These are phyloP conservation scores for Mormyrus hasselquistii DNA, from an alignment of 2,797 vertebrate species.

Conservation along the genomic window DNA sequence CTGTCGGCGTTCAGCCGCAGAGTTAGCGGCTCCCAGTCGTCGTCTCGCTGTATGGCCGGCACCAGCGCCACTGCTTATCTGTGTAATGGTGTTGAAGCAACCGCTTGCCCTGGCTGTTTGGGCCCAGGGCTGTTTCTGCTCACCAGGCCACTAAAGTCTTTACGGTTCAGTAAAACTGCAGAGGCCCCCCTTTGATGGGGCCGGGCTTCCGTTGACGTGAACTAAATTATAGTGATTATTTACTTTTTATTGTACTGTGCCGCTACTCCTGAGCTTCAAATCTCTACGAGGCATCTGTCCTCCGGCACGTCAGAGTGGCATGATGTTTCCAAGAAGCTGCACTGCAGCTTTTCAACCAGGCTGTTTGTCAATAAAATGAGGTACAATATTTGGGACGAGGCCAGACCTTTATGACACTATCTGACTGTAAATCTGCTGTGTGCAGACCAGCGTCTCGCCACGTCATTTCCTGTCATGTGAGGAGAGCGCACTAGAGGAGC, in stretches of 20 bases:
- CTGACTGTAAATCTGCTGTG: neutral
- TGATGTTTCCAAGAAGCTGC: neutral
- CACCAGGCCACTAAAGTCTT: neutral
- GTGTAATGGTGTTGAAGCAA: neutral
- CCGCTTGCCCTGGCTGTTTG: neutral
- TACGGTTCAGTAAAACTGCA: conserved; percentile 9
- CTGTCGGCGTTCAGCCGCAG: conserved; percentile 26
- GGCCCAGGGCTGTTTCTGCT: neutral
- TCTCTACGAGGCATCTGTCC: neutral
- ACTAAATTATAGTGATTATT: conserved; percentile 5
- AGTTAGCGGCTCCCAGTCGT: conserved; percentile 16
- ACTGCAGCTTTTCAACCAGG: neutral
- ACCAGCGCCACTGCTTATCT: conserved; percentile 33
- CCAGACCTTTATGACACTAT: neutral
- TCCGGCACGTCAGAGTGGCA: neutral
- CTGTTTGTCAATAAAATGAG: neutral
- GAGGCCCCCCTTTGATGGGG: neutral
- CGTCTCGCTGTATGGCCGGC: conserved; percentile 31
- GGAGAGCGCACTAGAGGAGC: neutral
- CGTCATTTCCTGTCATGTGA: neutral
- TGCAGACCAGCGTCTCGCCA: neutral
- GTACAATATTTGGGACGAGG: neutral
- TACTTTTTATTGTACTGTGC: neutral
- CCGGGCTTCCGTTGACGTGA: neutral
- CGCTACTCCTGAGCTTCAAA: neutral